Conservation (phyloP, 1,140 invertebrate genomes). For the Phthorimaea operculella region DNA sequence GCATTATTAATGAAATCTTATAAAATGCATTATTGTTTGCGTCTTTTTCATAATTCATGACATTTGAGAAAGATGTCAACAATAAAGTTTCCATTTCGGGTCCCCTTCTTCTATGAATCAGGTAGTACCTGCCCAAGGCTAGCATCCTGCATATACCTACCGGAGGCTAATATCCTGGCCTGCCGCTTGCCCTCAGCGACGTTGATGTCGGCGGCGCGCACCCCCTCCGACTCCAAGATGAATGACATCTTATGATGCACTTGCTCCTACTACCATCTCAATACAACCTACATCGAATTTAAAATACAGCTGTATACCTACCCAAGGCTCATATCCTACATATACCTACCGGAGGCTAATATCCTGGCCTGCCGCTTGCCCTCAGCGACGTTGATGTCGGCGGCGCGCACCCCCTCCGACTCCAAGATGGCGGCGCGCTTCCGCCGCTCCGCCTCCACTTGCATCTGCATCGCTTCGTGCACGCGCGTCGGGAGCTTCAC, state of each 20-base stretch:
- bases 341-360: conserved; percentile 87
- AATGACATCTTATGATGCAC: too few species aligned
- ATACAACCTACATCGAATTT: too few species aligned
- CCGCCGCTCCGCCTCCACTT: conserved; percentile 97
- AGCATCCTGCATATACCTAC: too few species aligned
- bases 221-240: conserved; percentile 97
- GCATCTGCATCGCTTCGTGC: conserved; percentile 99
- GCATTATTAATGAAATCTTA: too few species aligned
- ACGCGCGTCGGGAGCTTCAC: conserved; percentile 92
- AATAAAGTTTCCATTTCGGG: too few species aligned
- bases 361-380: conserved; percentile 93
- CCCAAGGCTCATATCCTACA: conserved; percentile 95
- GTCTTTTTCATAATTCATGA: too few species aligned
- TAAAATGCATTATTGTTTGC: too few species aligned
- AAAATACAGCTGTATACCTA: conserved; percentile 40
- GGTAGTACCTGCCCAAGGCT: too few species aligned
- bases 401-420: conserved; percentile 94
- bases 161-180: conserved; percentile 92
- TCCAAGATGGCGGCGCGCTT: conserved; percentile 97
- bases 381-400: conserved; percentile 98
- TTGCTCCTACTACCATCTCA: too few species aligned
- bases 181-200: conserved; percentile 95
- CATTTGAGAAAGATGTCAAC: too few species aligned
- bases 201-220: conserved; percentile 95
- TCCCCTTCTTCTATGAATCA: too few species aligned